Conservation (phyloP, 1,140 invertebrate species). For the Hydropsyche tenuis region DNA sequence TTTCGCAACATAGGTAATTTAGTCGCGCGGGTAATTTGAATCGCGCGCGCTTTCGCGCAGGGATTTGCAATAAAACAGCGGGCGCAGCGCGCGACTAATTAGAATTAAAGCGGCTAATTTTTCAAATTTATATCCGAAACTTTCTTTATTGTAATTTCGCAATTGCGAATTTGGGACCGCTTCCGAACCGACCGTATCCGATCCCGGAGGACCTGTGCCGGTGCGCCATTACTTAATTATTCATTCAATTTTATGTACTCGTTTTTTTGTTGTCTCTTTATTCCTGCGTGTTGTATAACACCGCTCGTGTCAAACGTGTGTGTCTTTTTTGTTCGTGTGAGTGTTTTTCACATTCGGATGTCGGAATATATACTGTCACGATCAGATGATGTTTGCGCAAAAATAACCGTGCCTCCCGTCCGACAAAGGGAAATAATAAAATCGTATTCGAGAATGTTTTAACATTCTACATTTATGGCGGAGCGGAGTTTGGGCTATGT, state of each 20-base stretch:
- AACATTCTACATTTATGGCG: conserved; percentile 12
- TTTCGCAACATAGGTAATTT: too few relatives aligned
- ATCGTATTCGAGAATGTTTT: neutral
- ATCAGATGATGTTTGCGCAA: conserved; percentile 12
- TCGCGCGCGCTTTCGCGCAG: too few relatives aligned
- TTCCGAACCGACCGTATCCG: neutral
- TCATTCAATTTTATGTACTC: conserved; percentile 7
- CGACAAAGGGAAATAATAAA: conserved; percentile 16
- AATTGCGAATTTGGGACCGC: neutral
- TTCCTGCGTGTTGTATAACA: neutral
- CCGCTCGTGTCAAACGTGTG: neutral
- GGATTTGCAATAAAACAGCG: too few relatives aligned
- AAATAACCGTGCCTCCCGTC: neutral
- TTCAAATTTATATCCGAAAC: neutral
- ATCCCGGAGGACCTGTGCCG: neutral
- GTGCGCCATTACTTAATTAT: neutral
- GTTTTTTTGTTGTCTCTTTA: neutral
- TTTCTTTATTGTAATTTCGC: conserved; percentile 12
- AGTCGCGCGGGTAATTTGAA: too few relatives aligned
- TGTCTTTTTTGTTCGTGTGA: neutral
- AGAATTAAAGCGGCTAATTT: conserved; percentile 13
- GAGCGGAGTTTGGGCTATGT: neutral
- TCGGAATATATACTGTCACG: conserved; percentile 13
- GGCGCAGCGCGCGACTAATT: neutral
- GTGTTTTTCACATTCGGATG: neutral